These are phyloP conservation scores for Perizoma affinitatum DNA, from an alignment of 2,888 invertebrate species.

Conservation along the genomic window DNA sequence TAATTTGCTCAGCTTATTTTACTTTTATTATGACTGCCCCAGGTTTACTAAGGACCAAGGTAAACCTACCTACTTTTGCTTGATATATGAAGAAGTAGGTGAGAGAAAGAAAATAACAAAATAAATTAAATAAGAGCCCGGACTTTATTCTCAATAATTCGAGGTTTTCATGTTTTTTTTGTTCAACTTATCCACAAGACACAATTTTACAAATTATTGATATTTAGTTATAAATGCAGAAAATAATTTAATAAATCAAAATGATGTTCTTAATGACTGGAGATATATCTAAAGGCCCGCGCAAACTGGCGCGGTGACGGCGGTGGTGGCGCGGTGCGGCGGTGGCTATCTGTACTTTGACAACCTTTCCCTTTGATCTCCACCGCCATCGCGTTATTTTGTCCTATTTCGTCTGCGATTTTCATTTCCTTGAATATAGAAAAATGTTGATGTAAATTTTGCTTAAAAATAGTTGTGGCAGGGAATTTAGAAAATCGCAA, in stretches of 20 bases:
- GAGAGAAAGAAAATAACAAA: slow-evolving; percentile 52
- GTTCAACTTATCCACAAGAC: slow-evolving; percentile 29
- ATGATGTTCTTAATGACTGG: slow-evolving; percentile 2
- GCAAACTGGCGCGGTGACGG: too few species aligned
- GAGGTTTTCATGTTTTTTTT: slow-evolving; percentile 47
- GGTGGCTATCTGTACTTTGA: too few species aligned
- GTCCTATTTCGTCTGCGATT: not conserved
- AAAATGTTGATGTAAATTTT: not conserved
- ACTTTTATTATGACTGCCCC: too few species aligned
- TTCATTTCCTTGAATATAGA: slow-evolving; percentile 2
- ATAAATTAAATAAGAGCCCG: slow-evolving; percentile 45
- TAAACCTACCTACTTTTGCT: too few species aligned
- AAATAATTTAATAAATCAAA: slow-evolving; percentile 18
- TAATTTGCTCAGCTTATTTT: too few species aligned
- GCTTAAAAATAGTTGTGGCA: not conserved
- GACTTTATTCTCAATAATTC: slow-evolving; percentile 62
- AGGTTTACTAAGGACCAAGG: too few species aligned
- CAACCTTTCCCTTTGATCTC: not conserved
- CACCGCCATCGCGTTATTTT: too few species aligned
- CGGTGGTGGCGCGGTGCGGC: too few species aligned
- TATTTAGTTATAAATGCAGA: slow-evolving; percentile 22
- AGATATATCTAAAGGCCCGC: too few species aligned
- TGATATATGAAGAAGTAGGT: too few species aligned
- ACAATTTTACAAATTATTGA: slow-evolving; percentile 16
- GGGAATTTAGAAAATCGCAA: slow-evolving; percentile 1